These are phyloP conservation scores for Acronicta leporina DNA, from an alignment of 2,888 invertebrate species.

Conservation along the genomic window DNA sequence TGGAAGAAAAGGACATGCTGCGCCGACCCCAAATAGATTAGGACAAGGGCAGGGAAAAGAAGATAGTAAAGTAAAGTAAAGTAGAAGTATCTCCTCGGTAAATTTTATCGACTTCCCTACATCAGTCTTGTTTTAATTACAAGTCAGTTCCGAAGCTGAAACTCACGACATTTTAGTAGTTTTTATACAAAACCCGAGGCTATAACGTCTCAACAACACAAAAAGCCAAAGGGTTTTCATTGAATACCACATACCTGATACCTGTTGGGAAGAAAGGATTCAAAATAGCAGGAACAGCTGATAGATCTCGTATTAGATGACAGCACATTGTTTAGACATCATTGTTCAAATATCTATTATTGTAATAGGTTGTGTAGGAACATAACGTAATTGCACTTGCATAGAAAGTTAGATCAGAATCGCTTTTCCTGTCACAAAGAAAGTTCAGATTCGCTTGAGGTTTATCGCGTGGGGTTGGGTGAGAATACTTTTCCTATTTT, in stretches of 20 bases:
- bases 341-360: slow-evolving; percentile 2
- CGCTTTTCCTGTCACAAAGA: slow-evolving; percentile 28
- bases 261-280: slow-evolving; percentile 10
- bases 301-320: slow-evolving; percentile 41
- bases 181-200: not conserved
- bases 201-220: not conserved
- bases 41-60: too few species aligned
- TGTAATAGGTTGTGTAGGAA: not conserved
- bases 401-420: slow-evolving; percentile 31
- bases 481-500: too few species aligned
- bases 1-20: too few species aligned
- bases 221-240: slow-evolving; percentile 37
- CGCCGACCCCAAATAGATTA: too few species aligned
- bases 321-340: slow-evolving; percentile 19
- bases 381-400: not conserved
- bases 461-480: too few species aligned
- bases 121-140: not conserved
- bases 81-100: too few species aligned
- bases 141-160: not conserved
- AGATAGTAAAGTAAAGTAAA: too few species aligned
- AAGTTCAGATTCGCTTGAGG: slow-evolving; percentile 2
- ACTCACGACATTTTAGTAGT: slow-evolving; percentile 1
- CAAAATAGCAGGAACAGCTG: slow-evolving; percentile 36
- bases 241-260: slow-evolving; percentile 30
- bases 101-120: too few species aligned